Percentiles rank a stretch among this genome's conserved stretches.
Conservation (phyloP, 2,797 vertebrate species). For the Eidolon dupreanum region DNA sequence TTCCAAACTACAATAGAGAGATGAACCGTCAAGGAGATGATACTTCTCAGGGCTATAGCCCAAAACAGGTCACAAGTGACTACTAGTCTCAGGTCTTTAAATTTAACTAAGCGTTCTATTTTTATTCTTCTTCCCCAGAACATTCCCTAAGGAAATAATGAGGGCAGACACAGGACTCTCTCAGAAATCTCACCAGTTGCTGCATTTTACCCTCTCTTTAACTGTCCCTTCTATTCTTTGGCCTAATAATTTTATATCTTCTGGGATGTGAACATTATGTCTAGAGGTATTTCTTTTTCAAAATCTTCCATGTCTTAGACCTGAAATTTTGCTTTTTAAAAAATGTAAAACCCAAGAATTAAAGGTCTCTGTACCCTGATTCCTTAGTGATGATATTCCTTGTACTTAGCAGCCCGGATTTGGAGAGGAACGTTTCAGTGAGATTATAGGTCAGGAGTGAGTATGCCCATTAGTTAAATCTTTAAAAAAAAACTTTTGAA, state of each 20-base stretch:
- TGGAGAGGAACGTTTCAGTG: background rate
- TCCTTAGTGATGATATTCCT: background rate
- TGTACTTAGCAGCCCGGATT: background rate
- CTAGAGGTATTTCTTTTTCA: background rate
- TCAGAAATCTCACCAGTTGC: background rate
- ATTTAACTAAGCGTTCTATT: background rate
- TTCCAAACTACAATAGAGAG: background rate
- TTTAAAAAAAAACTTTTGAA: background rate
- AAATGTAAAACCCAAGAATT: background rate
- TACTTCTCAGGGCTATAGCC: background rate
- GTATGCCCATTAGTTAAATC: background rate
- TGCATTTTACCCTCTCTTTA: background rate
- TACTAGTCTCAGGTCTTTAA: background rate
- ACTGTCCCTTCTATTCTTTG: background rate
- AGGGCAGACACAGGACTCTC: background rate
- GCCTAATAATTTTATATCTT: background rate
- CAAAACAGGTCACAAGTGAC: background rate
- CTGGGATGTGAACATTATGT: background rate
- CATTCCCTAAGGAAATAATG: background rate
- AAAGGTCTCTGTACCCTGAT: background rate
- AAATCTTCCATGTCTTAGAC: background rate
- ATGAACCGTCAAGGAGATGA: background rate
- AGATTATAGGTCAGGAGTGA: background rate
- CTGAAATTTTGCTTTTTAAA: background rate
- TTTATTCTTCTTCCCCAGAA: background rate